Percentiles rank a stretch among this genome's conserved stretches.
Conservation (phyloP, 2,888 invertebrate species). For the Calameuta filiformis region DNA sequence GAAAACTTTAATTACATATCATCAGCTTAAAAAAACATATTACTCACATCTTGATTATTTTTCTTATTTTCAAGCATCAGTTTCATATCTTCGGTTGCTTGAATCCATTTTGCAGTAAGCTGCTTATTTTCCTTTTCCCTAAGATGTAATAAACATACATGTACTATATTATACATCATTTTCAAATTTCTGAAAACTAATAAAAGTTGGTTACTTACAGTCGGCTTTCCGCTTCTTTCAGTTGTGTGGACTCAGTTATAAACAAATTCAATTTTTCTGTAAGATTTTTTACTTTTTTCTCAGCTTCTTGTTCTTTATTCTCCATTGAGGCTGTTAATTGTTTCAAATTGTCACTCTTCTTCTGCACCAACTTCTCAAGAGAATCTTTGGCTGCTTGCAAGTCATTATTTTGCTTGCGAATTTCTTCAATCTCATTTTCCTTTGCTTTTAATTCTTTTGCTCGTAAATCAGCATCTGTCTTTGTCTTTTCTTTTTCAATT, state of each 20-base stretch:
- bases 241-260: constrained; percentile 38
- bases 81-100: constrained; percentile 47
- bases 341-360: constrained; percentile 50
- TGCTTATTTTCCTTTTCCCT: constrained; percentile 57
- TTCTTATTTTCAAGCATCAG: constrained; percentile 50
- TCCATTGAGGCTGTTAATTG: constrained; percentile 38
- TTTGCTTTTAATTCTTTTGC: constrained; percentile 49
- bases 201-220: constrained; percentile 38
- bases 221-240: constrained; percentile 45
- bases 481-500: constrained; percentile 57
- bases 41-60: constrained; percentile 49
- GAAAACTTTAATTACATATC: neutral
- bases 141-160: constrained; percentile 22
- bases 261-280: constrained; percentile 48
- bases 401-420: constrained; percentile 42
- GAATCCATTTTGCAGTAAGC: constrained; percentile 42
- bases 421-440: constrained; percentile 40
- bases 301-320: constrained; percentile 46
- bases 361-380: constrained; percentile 68
- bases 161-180: neutral
- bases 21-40: neutral
- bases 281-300: constrained; percentile 43
- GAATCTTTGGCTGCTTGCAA: constrained; percentile 64
- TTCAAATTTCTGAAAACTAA: neutral
- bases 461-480: constrained; percentile 36